Evolutionary conservation across 1,140 invertebrate genomes (phyloP).

Genomic region (Halictus rubicundus): DNA sequence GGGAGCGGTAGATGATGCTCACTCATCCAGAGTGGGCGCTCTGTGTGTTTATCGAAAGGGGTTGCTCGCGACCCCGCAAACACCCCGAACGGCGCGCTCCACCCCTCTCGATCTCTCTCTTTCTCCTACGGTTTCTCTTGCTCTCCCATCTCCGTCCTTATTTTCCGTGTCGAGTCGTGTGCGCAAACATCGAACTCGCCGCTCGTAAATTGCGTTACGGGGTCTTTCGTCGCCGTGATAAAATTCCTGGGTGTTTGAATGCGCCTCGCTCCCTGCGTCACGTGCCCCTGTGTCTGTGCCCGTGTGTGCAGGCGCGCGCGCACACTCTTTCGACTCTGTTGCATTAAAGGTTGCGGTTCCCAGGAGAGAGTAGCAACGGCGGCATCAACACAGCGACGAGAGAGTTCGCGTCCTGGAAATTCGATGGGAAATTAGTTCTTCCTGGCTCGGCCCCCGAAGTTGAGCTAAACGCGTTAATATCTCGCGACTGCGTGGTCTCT

Average conservation of each 20-base stretch:
- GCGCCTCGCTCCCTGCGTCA: too few species aligned
- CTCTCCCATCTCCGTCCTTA: background rate
- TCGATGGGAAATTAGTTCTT: background rate
- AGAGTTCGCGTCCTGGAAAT: background rate
- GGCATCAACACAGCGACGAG: too few species aligned
- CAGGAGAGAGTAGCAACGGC: too few species aligned
- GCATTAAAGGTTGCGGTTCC: conserved; percentile 5
- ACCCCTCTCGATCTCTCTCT: background rate
- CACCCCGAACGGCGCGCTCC: conserved; percentile 20
- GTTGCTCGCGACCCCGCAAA: conserved; percentile 57
- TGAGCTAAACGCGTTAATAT: background rate
- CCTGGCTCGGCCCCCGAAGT: background rate
- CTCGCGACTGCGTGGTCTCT: background rate
- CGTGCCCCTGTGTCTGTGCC: too few species aligned
- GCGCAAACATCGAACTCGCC: conserved; percentile 16
- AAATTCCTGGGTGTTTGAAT: conserved; percentile 6
- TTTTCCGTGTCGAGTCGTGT: background rate
- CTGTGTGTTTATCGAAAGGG: conserved; percentile 60
- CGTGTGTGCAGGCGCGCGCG: too few species aligned
- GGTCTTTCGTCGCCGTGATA: background rate
- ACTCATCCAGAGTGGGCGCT: conserved; percentile 9
- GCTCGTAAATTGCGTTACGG: conserved; percentile 23
- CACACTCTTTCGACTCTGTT: background rate
- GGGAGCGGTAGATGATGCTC: conserved; percentile 38
- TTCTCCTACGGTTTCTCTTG: background rate